A percentile compares a stretch with the other conserved stretches of the same genome.
phyloP scores from a whole-genome alignment of 2,888 invertebrate species.

The Cheilosia scutellata region DNA sequence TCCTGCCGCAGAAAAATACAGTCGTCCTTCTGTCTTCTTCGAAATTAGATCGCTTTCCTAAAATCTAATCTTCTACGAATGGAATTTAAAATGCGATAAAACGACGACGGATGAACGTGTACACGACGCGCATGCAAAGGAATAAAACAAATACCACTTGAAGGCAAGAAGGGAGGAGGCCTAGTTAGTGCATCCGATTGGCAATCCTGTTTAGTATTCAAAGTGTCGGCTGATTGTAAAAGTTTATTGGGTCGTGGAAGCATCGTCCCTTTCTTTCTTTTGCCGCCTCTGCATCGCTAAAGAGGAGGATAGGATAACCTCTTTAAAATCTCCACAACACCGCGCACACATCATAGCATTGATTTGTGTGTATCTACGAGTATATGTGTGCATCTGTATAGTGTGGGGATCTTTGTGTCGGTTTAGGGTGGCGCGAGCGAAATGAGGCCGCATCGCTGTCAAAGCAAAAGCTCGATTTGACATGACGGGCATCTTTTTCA shows the following conservation, averaged over 20 bases:
- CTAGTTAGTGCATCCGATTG: conserved; percentile 74
- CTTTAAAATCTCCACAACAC: conserved; percentile 23
- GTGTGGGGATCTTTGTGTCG: background rate
- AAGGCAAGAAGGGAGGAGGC: conserved; percentile 28
- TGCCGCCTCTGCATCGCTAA: conserved; percentile 8
- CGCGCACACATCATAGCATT: conserved; percentile 9
- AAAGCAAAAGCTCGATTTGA: conserved; percentile 65
- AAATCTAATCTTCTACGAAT: conserved; percentile 65
- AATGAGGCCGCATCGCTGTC: conserved; percentile 65
- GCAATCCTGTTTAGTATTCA: conserved; percentile 73
- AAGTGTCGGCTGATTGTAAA: conserved; percentile 71
- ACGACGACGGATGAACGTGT: conserved; percentile 26
- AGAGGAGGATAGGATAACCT: conserved; percentile 58
- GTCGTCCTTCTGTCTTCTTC: conserved; percentile 34
- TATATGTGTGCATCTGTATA: background rate
- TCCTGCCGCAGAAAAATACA: conserved; percentile 42
- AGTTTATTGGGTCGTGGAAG: conserved; percentile 71
- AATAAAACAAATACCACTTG: conserved; percentile 18
- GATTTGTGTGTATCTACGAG: conserved; percentile 26
- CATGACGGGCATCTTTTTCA: conserved; percentile 70
- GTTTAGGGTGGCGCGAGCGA: conserved; percentile 17
- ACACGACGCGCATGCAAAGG: conserved; percentile 18
- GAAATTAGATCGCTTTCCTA: conserved; percentile 64
- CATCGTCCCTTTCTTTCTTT: conserved; percentile 37
- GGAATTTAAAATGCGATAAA: conserved; percentile 70